A percentile compares a stretch with the other conserved stretches of the same genome.
Evolutionary conservation across 2,113 vertebrate genomes (phyloP).

Genomic region (Hiodon tergisus): DNA sequence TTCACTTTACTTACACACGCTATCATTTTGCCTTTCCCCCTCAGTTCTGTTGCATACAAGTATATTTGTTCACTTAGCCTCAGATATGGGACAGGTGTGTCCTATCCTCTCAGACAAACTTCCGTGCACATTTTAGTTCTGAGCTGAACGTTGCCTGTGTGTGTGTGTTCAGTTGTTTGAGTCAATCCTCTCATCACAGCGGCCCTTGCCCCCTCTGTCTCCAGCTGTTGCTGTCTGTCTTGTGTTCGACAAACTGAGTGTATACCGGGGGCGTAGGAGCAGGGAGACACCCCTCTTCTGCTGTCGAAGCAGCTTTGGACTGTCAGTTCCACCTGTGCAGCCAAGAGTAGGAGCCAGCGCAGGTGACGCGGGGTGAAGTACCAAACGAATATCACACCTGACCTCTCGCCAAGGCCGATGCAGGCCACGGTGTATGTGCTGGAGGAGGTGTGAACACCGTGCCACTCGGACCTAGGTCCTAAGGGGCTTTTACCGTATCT

Average conservation of each 20-base stretch:
- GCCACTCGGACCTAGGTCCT: too few species aligned
- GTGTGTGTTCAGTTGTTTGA: background rate
- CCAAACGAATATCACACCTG: background rate
- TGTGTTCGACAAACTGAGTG: background rate
- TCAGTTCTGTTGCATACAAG: too few species aligned
- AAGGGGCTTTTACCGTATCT: background rate
- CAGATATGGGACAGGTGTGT: too few species aligned
- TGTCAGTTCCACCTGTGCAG: background rate
- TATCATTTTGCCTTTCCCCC: too few species aligned
- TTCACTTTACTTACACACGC: too few species aligned
- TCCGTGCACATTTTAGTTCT: too few species aligned
- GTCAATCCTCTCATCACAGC: background rate
- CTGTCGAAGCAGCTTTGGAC: constrained; percentile 18
- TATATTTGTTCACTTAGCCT: too few species aligned
- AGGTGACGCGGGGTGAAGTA: constrained; percentile 3
- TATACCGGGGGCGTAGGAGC: background rate
- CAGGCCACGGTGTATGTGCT: too few species aligned
- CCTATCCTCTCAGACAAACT: too few species aligned
- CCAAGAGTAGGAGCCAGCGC: background rate
- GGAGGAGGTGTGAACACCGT: too few species aligned
- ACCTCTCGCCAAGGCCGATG: background rate
- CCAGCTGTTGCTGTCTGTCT: constrained; percentile 27
- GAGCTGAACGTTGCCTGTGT: constrained; percentile 3
- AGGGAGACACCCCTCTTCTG: background rate
- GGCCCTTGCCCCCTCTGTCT: background rate